A percentile compares a stretch with the other conserved stretches of the same genome.
Evolutionary conservation across 2,888 invertebrate species (phyloP).

Genomic region (Trichacis sp.): DNA sequence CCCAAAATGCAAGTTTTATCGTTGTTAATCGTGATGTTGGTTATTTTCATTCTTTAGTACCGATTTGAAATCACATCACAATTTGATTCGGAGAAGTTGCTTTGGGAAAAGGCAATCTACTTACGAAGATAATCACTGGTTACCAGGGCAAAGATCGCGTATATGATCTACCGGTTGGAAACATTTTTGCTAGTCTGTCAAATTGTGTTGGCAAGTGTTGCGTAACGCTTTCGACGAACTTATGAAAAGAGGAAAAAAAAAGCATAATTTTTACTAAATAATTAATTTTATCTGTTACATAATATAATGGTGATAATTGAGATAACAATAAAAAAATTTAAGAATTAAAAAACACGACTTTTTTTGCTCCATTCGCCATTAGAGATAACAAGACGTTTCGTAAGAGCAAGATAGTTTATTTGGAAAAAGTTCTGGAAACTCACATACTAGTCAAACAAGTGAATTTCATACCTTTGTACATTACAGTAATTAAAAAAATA

Average conservation of each 20-base stretch:
- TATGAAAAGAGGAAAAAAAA: slow-evolving; percentile 36
- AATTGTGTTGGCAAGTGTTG: slow-evolving; percentile 15
- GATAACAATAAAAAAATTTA: neutral
- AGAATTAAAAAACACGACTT: neutral
- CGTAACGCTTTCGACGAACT: slow-evolving; percentile 11
- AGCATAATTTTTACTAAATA: slow-evolving; percentile 33
- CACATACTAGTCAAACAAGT: slow-evolving; percentile 23
- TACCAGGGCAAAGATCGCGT: neutral
- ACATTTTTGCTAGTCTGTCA: slow-evolving; percentile 34
- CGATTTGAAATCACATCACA: too few relatives aligned
- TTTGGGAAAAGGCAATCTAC: neutral
- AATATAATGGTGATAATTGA: slow-evolving; percentile 34
- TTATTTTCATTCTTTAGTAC: neutral
- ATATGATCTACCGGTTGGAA: slow-evolving; percentile 18
- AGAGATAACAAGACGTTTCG: neutral
- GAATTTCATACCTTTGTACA: slow-evolving; percentile 14
- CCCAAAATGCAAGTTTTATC: neutral
- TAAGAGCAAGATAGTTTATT: slow-evolving; percentile 39
- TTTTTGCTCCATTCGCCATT: too few relatives aligned
- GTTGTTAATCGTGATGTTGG: neutral
- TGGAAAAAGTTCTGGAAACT: slow-evolving; percentile 38
- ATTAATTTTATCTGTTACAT: slow-evolving; percentile 42
- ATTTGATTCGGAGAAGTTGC: too few relatives aligned
- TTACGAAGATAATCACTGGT: neutral
- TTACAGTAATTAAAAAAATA: slow-evolving; percentile 24